A percentile compares a stretch with the other conserved stretches of the same genome.
These are phyloP conservation scores for Benthosema pterotum DNA, from an alignment of 2,797 vertebrate genomes.

Conservation along the genomic window DNA sequence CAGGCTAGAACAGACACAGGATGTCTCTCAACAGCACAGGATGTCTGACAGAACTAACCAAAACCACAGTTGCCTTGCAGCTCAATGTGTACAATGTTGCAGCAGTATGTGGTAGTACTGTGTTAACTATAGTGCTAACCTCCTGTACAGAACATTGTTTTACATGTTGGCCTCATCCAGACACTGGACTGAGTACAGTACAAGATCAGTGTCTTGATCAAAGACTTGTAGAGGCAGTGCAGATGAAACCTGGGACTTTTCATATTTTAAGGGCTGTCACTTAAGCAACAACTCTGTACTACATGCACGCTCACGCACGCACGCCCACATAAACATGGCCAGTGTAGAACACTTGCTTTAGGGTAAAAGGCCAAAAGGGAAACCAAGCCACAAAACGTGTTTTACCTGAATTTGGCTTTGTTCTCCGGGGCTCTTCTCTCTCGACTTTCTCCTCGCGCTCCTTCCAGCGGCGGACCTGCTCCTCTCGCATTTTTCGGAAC, in stretches of 20 bases:
- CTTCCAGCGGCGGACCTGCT: constrained; percentile 84
- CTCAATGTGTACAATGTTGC: background rate
- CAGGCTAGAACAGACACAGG: constrained; percentile 15
- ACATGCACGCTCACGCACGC: too few relatives aligned
- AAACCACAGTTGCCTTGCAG: constrained; percentile 26
- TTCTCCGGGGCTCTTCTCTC: constrained; percentile 45
- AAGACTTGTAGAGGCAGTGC: too few relatives aligned
- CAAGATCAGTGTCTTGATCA: too few relatives aligned
- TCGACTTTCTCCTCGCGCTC: constrained; percentile 79
- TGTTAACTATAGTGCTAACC: constrained; percentile 2
- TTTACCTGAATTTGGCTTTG: constrained; percentile 76
- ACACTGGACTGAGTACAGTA: too few relatives aligned
- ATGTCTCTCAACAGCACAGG: constrained; percentile 18
- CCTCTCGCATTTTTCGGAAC: constrained; percentile 85
- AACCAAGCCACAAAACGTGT: too few relatives aligned
- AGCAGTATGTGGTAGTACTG: background rate
- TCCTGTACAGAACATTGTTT: background rate
- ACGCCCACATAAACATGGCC: too few relatives aligned
- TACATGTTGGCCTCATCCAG: too few relatives aligned
- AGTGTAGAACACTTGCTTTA: too few relatives aligned
- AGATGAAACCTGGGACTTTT: too few relatives aligned
- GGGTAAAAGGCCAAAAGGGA: too few relatives aligned
- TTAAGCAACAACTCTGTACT: too few relatives aligned
- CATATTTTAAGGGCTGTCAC: too few relatives aligned
- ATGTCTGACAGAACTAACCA: constrained; percentile 32